phyloP scores from a whole-genome alignment of 2,888 invertebrate genomes.

The Pristionchus mayeri region DNA sequence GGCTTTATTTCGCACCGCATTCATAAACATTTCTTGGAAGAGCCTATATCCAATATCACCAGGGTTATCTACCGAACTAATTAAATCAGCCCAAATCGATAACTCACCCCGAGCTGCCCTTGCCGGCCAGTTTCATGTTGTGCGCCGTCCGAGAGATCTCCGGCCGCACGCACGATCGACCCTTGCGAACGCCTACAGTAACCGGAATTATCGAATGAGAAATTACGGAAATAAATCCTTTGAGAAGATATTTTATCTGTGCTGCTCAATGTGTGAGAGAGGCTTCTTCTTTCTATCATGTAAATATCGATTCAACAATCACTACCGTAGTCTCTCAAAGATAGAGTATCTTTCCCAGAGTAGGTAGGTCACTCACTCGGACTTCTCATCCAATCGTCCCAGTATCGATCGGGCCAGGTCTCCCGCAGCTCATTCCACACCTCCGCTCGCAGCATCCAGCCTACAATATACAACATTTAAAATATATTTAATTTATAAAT shows the following conservation, averaged over 20 bases:
- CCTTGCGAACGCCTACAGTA: constrained; percentile 70
- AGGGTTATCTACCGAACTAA: too few relatives aligned
- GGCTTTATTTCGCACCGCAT: too few relatives aligned
- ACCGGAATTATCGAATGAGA: not conserved
- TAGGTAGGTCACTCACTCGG: constrained; percentile 80
- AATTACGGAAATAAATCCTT: too few relatives aligned
- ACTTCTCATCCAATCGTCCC: constrained; percentile 99
- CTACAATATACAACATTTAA: too few relatives aligned
- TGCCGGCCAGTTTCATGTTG: constrained; percentile 87
- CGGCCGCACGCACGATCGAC: constrained; percentile 93
- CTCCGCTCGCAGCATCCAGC: constrained; percentile 90
- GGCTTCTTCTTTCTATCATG: too few relatives aligned
- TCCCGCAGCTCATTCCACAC: constrained; percentile 89
- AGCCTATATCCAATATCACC: too few relatives aligned
- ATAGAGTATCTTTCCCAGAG: too few relatives aligned
- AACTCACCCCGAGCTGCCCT: constrained; percentile 86
- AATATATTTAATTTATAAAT: too few relatives aligned
- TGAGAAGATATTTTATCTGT: too few relatives aligned
- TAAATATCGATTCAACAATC: not conserved
- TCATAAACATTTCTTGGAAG: too few relatives aligned
- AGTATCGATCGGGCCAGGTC: constrained; percentile 90
- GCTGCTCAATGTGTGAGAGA: too few relatives aligned
- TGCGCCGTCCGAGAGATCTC: constrained; percentile 91
- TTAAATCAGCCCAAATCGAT: too few relatives aligned
- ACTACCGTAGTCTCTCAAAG: not conserved